phyloP scores from a whole-genome alignment of 1,140 invertebrate species.

The Drosophila chauvacae region DNA sequence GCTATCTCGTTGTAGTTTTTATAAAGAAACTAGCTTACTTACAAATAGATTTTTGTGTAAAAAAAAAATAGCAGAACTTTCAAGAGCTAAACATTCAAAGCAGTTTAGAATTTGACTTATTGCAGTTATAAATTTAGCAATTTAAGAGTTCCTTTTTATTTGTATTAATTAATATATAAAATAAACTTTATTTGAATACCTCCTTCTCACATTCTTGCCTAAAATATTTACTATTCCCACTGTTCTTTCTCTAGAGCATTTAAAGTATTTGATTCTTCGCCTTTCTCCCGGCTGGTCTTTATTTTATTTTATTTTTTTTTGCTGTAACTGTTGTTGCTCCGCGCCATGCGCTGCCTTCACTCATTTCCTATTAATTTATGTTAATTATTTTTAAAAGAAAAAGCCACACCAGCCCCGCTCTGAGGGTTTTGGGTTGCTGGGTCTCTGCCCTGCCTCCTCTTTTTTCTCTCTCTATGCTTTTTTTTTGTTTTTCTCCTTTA shows the following conservation, averaged over 20 bases:
- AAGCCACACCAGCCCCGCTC: conserved; percentile 58
- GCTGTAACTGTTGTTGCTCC: conserved; percentile 59
- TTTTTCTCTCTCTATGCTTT: neutral
- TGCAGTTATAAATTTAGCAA: neutral
- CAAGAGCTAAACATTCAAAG: neutral
- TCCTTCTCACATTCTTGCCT: too few relatives aligned
- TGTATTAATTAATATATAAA: neutral
- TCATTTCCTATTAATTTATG: conserved; percentile 82
- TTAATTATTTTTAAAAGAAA: conserved; percentile 81
- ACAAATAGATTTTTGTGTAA: neutral
- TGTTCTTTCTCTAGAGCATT: neutral
- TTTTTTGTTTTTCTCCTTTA: conserved; percentile 13
- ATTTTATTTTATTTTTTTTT: neutral
- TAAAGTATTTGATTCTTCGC: conserved; percentile 9
- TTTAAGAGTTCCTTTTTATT: neutral
- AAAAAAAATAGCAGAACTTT: neutral
- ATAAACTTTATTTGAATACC: neutral
- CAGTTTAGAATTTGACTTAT: neutral
- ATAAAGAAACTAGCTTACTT: neutral
- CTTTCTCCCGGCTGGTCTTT: neutral
- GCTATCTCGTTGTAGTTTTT: neutral
- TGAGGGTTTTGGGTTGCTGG: conserved; percentile 36
- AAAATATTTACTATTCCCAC: too few relatives aligned
- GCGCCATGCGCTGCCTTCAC: conserved; percentile 55
- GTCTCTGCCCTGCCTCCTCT: conserved; percentile 19